Conservation (phyloP, 1,140 invertebrate species). For the Augochlora pura region DNA sequence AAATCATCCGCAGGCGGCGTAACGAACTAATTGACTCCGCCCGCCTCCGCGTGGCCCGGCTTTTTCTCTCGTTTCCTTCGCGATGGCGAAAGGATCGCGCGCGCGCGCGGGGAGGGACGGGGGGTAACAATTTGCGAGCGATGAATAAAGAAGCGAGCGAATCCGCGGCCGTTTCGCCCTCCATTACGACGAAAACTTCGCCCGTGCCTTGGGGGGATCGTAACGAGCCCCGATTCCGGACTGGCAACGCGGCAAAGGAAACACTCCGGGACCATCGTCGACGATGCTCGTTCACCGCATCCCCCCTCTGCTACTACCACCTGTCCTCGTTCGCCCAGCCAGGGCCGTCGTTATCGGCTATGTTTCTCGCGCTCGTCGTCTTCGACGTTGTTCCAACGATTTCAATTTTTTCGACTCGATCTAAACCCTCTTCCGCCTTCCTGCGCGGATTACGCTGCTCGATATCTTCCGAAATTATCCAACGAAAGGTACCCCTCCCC, state of each 20-base stretch:
- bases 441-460: too few species aligned
- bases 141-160: slow-evolving; percentile 58
- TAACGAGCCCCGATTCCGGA: slow-evolving; percentile 48
- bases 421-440: too few species aligned
- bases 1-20: slow-evolving; percentile 32
- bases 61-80: not conserved
- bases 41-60: not conserved
- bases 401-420: not conserved
- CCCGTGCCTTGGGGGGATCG: slow-evolving; percentile 19
- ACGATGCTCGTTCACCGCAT: not conserved
- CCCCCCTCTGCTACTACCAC: not conserved
- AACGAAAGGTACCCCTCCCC: fast-evolving
- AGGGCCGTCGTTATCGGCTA: slow-evolving; percentile 22
- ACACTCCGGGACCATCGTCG: slow-evolving; percentile 28
- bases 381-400: not conserved
- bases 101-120: not conserved
- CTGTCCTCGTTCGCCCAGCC: not conserved
- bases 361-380: slow-evolving; percentile 5
- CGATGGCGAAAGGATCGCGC: not conserved
- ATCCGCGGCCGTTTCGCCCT: slow-evolving; percentile 44
- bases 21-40: slow-evolving; percentile 57
- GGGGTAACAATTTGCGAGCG: slow-evolving; percentile 55
- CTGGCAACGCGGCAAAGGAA: slow-evolving; percentile 44
- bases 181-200: slow-evolving; percentile 49
- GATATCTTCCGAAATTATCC: not conserved